phyloP scores from a whole-genome alignment of 1,140 invertebrate species.

The Maniola jurtina region DNA sequence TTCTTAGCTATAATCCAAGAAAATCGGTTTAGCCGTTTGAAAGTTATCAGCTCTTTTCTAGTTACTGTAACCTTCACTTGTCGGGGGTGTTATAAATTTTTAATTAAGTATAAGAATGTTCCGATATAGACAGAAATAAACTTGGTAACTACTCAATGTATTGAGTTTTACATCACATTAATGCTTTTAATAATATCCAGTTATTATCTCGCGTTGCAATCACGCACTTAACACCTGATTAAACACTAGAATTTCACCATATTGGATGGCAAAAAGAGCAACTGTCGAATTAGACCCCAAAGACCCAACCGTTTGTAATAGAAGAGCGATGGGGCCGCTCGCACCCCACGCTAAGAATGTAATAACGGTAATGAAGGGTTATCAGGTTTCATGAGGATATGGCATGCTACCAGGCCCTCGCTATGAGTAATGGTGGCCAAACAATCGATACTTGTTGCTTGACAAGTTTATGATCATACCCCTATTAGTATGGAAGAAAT shows the following conservation, averaged over 20 bases:
- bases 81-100: no score
- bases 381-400: constrained; percentile 32
- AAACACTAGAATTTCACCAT: constrained; percentile 31
- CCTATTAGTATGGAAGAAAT: background rate
- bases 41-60: no score
- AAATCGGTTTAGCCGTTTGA: no score
- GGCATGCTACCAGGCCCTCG: constrained; percentile 10
- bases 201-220: background rate
- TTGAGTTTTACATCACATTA: no score
- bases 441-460: constrained; percentile 6
- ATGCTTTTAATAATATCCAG: no score
- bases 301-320: constrained; percentile 19
- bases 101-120: no score
- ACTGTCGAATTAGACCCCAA: constrained; percentile 30
- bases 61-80: no score
- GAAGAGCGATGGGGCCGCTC: constrained; percentile 17
- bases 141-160: background rate
- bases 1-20: no score
- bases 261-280: constrained; percentile 32
- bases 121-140: background rate
- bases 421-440: constrained; percentile 8
- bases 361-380: constrained; percentile 40
- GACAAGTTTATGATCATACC: background rate
- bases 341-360: constrained; percentile 29
- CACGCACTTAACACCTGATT: constrained; percentile 23